A percentile compares a stretch with the other conserved stretches of the same genome.
Evolutionary conservation across 2,797 vertebrate genomes (phyloP).

Genomic region (Anguilla obscura): DNA sequence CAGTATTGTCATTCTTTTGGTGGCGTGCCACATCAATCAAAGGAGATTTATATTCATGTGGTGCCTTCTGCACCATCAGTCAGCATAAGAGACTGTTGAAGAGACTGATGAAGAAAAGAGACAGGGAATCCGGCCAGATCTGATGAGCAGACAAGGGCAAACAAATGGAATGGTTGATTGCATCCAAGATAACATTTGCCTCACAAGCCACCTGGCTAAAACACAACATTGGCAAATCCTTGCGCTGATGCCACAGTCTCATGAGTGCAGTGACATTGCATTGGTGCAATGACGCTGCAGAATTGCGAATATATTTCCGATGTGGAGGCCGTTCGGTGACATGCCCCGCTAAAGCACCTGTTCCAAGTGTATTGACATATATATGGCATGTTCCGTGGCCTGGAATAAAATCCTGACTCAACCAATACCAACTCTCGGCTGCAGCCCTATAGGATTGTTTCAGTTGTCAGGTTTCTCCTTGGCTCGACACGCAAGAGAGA

Average conservation of each 20-base stretch:
- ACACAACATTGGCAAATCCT: not conserved
- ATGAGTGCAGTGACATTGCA: too few species aligned
- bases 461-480: not conserved
- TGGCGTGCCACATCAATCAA: not conserved
- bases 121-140: not conserved
- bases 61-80: not conserved
- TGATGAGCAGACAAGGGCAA: not conserved
- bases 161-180: not conserved
- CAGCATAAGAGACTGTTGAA: not conserved
- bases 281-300: not conserved
- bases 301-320: not conserved
- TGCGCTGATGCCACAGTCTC: not conserved
- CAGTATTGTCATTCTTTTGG: not conserved
- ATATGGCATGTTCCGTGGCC: not conserved
- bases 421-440: too few species aligned
- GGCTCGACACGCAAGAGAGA: not conserved
- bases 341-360: not conserved
- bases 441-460: not conserved
- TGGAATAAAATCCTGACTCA: not conserved
- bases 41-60: not conserved
- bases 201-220: not conserved
- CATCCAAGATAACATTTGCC: not conserved
- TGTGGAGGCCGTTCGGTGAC: not conserved
- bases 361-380: not conserved
- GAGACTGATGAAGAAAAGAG: not conserved